Evolutionary conservation across 2,888 invertebrate genomes (phyloP).

Genomic region (Drosophila nr. perissopoda): DNA sequence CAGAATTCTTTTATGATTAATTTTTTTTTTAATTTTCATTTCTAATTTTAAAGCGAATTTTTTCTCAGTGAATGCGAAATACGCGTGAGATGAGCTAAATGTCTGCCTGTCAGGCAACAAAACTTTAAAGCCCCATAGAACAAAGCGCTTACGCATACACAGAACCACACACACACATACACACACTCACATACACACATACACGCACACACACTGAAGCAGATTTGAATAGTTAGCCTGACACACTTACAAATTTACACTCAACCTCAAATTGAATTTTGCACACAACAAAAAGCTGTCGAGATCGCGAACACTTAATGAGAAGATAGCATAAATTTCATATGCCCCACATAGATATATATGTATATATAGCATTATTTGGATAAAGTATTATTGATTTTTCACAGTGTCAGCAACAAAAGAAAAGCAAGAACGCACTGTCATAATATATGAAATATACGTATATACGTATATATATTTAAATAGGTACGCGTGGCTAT

Average conservation of each 20-base stretch:
- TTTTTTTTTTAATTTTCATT: not conserved
- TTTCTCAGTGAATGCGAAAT: not conserved
- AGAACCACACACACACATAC: conserved; percentile 5
- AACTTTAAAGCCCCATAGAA: conserved; percentile 55
- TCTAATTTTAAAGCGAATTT: not conserved
- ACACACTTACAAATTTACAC: conserved; percentile 34
- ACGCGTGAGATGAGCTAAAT: conserved; percentile 34
- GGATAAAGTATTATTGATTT: conserved; percentile 70
- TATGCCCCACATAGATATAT: conserved; percentile 19
- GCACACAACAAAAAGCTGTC: conserved; percentile 51
- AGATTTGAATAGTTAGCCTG: conserved; percentile 28
- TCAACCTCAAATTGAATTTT: conserved; percentile 70
- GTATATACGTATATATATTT: not conserved
- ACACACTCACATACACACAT: conserved; percentile 7
- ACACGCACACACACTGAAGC: conserved; percentile 24
- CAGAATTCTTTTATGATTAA: not conserved
- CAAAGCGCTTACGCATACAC: conserved; percentile 36
- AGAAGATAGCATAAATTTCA: conserved; percentile 56
- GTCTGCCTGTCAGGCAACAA: conserved; percentile 40
- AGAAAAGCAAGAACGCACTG: conserved; percentile 10
- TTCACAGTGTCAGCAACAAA: conserved; percentile 13
- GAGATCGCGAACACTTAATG: conserved; percentile 45
- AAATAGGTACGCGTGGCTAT: conserved; percentile 18
- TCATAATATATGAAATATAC: conserved; percentile 7
- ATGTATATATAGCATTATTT: conserved; percentile 28